A percentile compares a stretch with the other conserved stretches of the same genome.
These are phyloP conservation scores for Bombus superbus DNA, from an alignment of 1,140 invertebrate genomes.

Conservation along the genomic window DNA sequence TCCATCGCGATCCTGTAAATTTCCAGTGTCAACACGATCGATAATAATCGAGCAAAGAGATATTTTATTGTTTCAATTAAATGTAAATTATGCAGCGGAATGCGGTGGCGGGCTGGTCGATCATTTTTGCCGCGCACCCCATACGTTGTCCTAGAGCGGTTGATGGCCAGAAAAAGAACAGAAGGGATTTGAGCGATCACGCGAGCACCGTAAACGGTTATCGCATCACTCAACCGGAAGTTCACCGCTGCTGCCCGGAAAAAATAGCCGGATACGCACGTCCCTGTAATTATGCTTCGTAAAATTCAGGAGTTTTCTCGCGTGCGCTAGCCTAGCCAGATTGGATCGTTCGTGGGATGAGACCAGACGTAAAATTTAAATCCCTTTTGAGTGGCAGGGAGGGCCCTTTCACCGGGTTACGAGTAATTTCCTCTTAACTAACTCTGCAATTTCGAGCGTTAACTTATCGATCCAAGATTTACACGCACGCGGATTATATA, in stretches of 20 bases:
- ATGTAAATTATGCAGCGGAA: constrained; percentile 11
- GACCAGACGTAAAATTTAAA: constrained; percentile 40
- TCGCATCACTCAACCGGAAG: constrained; percentile 60
- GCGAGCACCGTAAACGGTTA: constrained; percentile 61
- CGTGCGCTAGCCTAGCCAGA: background rate
- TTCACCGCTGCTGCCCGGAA: constrained; percentile 39
- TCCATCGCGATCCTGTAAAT: background rate
- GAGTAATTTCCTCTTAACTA: constrained; percentile 13
- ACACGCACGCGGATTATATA: background rate
- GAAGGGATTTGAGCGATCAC: constrained; percentile 42
- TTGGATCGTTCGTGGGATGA: constrained; percentile 28
- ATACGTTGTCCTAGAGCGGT: constrained; percentile 9
- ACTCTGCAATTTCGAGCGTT: background rate
- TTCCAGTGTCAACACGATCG: background rate
- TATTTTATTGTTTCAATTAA: constrained; percentile 17
- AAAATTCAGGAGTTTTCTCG: constrained; percentile 47
- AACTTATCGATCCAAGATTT: constrained; percentile 3
- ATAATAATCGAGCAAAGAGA: background rate
- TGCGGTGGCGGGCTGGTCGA: background rate
- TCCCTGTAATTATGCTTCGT: constrained; percentile 54
- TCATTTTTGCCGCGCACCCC: constrained; percentile 37
- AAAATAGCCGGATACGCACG: constrained; percentile 40
- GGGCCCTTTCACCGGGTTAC: background rate
- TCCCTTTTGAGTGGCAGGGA: background rate
- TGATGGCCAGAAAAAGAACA: constrained; percentile 45